Percentiles rank a stretch among this genome's conserved stretches.
phyloP scores from a whole-genome alignment of 2,797 vertebrate species.

The Mus caroli region DNA sequence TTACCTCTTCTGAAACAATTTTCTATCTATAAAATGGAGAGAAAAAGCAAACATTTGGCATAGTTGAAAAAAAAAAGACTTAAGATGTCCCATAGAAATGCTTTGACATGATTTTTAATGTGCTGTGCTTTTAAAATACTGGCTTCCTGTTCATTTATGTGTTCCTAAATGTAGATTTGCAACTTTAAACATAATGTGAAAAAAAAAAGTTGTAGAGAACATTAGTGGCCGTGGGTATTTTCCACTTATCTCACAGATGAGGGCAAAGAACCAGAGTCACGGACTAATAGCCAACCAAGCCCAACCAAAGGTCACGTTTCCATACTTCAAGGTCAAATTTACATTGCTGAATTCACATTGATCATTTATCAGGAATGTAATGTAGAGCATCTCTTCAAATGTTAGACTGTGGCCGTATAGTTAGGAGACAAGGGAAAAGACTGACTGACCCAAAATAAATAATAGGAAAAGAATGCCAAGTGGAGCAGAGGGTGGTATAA shows the following conservation, averaged over 20 bases:
- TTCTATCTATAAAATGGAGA: constrained; percentile 25
- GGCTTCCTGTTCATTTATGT: neutral
- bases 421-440: neutral
- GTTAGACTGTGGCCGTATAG: neutral
- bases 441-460: neutral
- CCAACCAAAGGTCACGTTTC: neutral
- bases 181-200: neutral
- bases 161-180: neutral
- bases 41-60: neutral
- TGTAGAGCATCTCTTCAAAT: neutral
- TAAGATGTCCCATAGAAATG: neutral
- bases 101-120: neutral
- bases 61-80: neutral
- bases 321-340: neutral
- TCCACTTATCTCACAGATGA: neutral
- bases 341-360: neutral
- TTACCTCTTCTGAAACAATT: constrained; percentile 41
- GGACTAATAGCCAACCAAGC: neutral
- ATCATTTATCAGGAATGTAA: neutral
- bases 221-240: neutral
- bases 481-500: neutral
- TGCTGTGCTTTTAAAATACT: neutral
- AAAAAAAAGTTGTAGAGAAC: neutral
- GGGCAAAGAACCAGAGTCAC: neutral
- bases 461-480: neutral